These are phyloP conservation scores for Platynereis dumerilii DNA, from an alignment of 2,888 invertebrate genomes.

Conservation along the genomic window DNA sequence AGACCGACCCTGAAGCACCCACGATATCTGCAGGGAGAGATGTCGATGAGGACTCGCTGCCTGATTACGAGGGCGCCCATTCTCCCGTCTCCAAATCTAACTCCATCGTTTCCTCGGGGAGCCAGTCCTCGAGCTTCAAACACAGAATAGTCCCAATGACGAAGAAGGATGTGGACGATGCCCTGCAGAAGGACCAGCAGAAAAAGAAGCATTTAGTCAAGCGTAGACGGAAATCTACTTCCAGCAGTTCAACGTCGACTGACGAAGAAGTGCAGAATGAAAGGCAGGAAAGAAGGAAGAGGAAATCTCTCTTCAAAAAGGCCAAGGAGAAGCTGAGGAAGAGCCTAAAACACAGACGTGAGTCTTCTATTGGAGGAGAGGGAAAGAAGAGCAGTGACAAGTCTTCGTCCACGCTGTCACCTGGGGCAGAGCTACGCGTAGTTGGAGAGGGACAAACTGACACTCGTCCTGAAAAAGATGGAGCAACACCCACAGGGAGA, in stretches of 20 bases:
- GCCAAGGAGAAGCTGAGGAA: conserved; percentile 38
- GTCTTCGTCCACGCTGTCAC: too few relatives aligned
- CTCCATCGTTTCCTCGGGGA: conserved; percentile 28
- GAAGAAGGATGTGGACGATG: conserved; percentile 12
- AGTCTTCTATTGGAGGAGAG: neutral
- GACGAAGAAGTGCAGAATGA: conserved; percentile 38
- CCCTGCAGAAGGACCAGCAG: conserved; percentile 5
- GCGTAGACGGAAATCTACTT: conserved; percentile 1
- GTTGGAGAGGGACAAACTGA: too few relatives aligned
- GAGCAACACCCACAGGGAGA: too few relatives aligned
- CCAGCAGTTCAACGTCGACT: conserved; percentile 33
- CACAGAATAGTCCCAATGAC: conserved; percentile 14
- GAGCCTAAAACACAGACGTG: conserved; percentile 30
- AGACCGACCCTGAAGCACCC: neutral
- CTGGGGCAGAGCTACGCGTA: too few relatives aligned
- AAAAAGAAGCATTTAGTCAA: conserved; percentile 11
- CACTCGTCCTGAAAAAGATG: too few relatives aligned
- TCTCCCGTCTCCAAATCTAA: conserved; percentile 16
- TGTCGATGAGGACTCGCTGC: neutral
- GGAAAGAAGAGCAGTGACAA: neutral
- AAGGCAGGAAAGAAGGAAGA: conserved; percentile 35
- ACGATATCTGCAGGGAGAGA: neutral
- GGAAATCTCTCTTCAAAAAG: conserved; percentile 38
- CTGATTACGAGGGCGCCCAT: conserved; percentile 21
- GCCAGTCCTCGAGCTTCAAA: conserved; percentile 15